Percentiles rank a stretch among this genome's conserved stretches.
These are phyloP conservation scores for Palythoa grandiflora DNA, from an alignment of 92 coral and sea anemone species.

Conservation along the genomic window DNA sequence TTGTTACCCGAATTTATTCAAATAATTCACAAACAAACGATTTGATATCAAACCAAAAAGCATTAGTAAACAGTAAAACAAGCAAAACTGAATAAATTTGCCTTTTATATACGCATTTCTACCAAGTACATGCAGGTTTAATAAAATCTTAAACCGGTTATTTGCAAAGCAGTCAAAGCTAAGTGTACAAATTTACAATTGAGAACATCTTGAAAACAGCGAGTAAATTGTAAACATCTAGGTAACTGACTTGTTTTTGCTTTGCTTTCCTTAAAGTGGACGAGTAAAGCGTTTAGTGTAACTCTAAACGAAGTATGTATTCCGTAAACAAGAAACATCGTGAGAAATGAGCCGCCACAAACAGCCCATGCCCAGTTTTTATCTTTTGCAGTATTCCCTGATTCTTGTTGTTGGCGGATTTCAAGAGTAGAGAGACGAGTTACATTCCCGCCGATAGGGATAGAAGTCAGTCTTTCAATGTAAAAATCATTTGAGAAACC, in stretches of 20 bases:
- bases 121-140: too few relatives aligned
- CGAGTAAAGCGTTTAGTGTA: constrained; percentile 74
- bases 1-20: too few relatives aligned
- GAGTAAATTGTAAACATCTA: background rate
- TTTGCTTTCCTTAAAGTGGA: constrained; percentile 77
- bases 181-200: too few relatives aligned
- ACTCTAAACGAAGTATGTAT: constrained; percentile 91
- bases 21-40: too few relatives aligned
- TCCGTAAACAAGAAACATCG: constrained; percentile 88
- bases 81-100: too few relatives aligned
- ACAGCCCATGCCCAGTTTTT: constrained; percentile 86
- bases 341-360: constrained; percentile 81
- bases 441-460: constrained; percentile 85
- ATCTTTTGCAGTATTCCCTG: constrained; percentile 46
- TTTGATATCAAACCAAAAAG: too few relatives aligned
- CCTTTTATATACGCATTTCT: too few relatives aligned
- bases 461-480: constrained; percentile 75
- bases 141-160: too few relatives aligned
- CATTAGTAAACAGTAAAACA: too few relatives aligned
- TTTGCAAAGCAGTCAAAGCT: too few relatives aligned
- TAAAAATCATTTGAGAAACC: background rate
- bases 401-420: constrained; percentile 56
- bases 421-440: constrained; percentile 69
- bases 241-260: constrained; percentile 79
- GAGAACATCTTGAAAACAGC: background rate